Evolutionary conservation across 2,797 vertebrate species (phyloP).

Genomic region (Pristis pectinata): DNA sequence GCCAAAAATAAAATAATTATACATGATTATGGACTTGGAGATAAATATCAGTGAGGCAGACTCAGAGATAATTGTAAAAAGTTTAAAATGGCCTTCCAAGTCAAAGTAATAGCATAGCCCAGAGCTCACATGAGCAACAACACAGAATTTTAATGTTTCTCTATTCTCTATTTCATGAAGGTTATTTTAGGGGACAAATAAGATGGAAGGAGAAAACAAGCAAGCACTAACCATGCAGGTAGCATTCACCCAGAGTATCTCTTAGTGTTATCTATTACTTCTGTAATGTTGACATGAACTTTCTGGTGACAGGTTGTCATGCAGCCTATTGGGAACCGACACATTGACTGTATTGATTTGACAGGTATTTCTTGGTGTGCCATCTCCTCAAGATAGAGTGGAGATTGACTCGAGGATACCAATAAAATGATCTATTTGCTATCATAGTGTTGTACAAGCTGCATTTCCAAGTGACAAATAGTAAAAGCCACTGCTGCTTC

Average conservation of each 20-base stretch:
- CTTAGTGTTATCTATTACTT: not conserved
- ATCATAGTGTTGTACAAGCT: too few relatives aligned
- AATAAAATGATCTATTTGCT: slow-evolving; percentile 5
- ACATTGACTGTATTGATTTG: not conserved
- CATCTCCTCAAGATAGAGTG: not conserved
- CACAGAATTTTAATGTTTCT: not conserved
- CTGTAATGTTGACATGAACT: not conserved
- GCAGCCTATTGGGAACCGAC: not conserved
- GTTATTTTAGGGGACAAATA: not conserved
- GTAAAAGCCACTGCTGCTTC: not conserved
- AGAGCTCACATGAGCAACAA: not conserved
- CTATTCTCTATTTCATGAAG: not conserved
- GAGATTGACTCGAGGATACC: not conserved
- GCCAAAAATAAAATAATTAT: slow-evolving; percentile 26
- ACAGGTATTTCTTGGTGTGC: not conserved
- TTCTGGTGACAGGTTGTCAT: not conserved
- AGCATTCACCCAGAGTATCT: not conserved
- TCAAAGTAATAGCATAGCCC: not conserved
- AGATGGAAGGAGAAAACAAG: not conserved
- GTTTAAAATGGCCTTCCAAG: not conserved
- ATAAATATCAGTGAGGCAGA: slow-evolving; percentile 17
- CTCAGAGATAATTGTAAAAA: not conserved
- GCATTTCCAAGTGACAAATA: not conserved
- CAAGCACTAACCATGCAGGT: not conserved
- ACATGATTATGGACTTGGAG: not conserved